Base-by-base conservation (phyloP, 2,888 invertebrate genomes). In the Aplocera efformata region DNA sequence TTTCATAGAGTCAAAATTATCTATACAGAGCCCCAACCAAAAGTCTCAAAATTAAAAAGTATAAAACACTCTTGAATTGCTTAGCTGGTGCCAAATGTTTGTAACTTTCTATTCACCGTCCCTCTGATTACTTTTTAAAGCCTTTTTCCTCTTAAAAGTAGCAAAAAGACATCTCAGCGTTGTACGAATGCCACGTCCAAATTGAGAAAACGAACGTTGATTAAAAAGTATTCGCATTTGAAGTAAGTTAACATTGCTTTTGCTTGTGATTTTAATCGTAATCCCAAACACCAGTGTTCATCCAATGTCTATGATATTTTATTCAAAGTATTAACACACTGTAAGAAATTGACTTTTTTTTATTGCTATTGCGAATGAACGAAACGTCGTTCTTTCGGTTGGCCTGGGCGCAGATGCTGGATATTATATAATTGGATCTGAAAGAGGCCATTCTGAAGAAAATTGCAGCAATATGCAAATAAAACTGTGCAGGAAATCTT, bases 71-170 rank as follows among this genome's bases (percentile, higher is more conserved):
- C 73, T 60, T 72, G 70, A 78, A 82, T 77, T 65, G 72, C 72
- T 58, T 60, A 58, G 56, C 51, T 56, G 62, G 51, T 45, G 76
- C 75, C 70, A 81, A 84, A 79, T 73, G 77, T 71, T 73, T 68
- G 63, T 52, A 71, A 76, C 68, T 72, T 68, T 70, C 65, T 51
- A 57, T 69, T 72, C 70, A 63, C 60, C 63, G 60, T 65, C 75
- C 71, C 77, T 74, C 72, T 80, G 82, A 85, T 84, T 85, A 81
- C 79, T 72, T 84, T 78, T 79, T 77, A 78, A 82, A 69, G 73
- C 71, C 72, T 69, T 79, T 74, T 75, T 70, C 54, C 60, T 64
- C 65, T 76, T 76, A 70, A 71, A 73, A 78, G 75, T 68, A 64
- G 70, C 72, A 68, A 62, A 72, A 52, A 72, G 72, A 72, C 74